phyloP scores from a whole-genome alignment of 2,113 vertebrate genomes.

The Pomatorhinus ruficollis region DNA sequence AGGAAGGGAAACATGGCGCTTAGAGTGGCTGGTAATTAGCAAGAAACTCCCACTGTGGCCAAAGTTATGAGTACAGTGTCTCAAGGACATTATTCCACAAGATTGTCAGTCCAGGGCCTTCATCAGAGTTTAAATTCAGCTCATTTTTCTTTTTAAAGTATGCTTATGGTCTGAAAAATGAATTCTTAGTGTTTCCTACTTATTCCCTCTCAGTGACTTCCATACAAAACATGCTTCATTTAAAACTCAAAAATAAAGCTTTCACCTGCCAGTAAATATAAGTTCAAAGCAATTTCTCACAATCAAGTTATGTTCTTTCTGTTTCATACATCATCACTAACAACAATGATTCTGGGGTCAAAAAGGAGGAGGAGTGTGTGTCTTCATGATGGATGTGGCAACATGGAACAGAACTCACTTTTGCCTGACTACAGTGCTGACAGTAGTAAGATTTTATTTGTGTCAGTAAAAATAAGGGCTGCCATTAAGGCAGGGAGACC shows the following conservation, averaged over 20 bases:
- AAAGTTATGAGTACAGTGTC: neutral
- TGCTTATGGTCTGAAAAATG: neutral
- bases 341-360: slow-evolving; percentile 35
- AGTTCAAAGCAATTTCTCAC: slow-evolving; percentile 42
- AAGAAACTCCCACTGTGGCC: neutral
- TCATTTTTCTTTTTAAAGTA: neutral
- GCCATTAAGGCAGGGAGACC: neutral
- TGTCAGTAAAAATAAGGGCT: slow-evolving; percentile 51
- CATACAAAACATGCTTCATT: neutral
- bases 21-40: neutral
- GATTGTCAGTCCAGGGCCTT: neutral
- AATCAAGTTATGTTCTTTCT: slow-evolving; percentile 34
- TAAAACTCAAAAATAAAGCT: slow-evolving; percentile 37
- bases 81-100: neutral
- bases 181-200: neutral
- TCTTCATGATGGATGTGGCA: slow-evolving; percentile 31
- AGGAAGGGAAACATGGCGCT: neutral
- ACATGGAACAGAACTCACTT: slow-evolving; percentile 26
- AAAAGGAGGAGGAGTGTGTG: neutral
- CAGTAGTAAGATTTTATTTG: slow-evolving; percentile 58
- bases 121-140: neutral
- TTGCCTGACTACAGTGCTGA: slow-evolving; percentile 10
- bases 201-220: slow-evolving; percentile 23
- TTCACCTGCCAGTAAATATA: slow-evolving; percentile 10
- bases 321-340: slow-evolving; percentile 38